Percentiles rank a stretch among this genome's conserved stretches.
phyloP scores from a whole-genome alignment of 2,888 invertebrate genomes.

The Tetheella fluctuosa region DNA sequence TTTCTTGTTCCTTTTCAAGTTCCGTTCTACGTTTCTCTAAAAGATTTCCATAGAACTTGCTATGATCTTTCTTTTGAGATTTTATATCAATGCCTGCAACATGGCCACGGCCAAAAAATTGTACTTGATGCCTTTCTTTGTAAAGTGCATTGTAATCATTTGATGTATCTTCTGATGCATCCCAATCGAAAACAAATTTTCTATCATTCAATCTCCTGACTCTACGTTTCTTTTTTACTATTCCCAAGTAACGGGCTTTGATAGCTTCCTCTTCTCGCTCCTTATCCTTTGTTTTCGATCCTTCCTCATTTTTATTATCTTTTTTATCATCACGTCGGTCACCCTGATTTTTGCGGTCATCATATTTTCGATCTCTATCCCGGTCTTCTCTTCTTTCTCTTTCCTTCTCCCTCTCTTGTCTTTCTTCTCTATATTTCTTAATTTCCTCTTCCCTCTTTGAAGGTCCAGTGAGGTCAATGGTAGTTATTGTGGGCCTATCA shows the following conservation, averaged over 20 bases:
- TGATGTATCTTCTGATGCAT: constrained; percentile 99
- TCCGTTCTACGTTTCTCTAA: constrained; percentile 97
- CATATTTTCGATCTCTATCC: constrained; percentile 75
- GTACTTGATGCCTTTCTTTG: constrained; percentile 98
- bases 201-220: constrained; percentile 97
- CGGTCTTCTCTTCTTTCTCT: constrained; percentile 86
- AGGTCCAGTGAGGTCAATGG: constrained; percentile 79
- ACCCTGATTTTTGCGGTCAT: constrained; percentile 79
- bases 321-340: constrained; percentile 78
- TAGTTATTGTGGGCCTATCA: constrained; percentile 74
- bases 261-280: constrained; percentile 98
- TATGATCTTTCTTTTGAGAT: constrained; percentile 96
- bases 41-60: constrained; percentile 98
- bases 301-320: constrained; percentile 81
- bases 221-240: constrained; percentile 95
- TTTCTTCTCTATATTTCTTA: constrained; percentile 67
- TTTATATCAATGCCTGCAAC: constrained; percentile 99
- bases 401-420: constrained; percentile 59
- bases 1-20: constrained; percentile 98
- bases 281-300: constrained; percentile 89
- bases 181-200: constrained; percentile 99
- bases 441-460: constrained; percentile 74
- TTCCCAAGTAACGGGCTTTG: constrained; percentile 96
- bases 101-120: constrained; percentile 99
- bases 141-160: constrained; percentile 98